Base-by-base conservation (phyloP, 2,888 invertebrate genomes). In the Formica aserva region DNA sequence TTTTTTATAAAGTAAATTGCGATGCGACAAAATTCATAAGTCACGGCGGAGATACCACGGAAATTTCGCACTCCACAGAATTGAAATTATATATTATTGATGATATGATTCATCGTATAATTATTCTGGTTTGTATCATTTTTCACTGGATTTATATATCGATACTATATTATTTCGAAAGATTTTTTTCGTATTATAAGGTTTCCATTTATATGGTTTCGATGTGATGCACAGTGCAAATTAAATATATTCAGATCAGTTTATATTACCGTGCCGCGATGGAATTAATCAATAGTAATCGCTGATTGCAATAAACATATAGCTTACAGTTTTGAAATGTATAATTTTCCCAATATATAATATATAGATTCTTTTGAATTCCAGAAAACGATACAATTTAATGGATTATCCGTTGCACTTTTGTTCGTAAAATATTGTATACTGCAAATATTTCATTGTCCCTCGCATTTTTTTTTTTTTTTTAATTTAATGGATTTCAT, bases 301-400 rank as follows among this genome's bases (percentile, higher is more conserved):
- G 32, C 38, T 78, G 41, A 71, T 71, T 78, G 72, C 48, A 57
- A 71, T 71, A 78, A 71, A 57, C 57, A 41, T 41, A 71, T 22
- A 45, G 32, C 72, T 78, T 78, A 71, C 41, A 22, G 29, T 71
- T 78, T 57, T 41, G 57, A 71, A 71, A 71, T 52, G 45, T 32
- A 69, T 18, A 22, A 71, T 60, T 78, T 78, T 57, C 41, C 45
- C 72, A 22, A 71, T 60, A 11, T 11, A 60, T 57, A 45, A 78
- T 52, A 52, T 52, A n/a, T 60, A 32, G 41, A 78, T 67, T 78
- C 45, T 71, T 78, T 78, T 78, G 71, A 45, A 71, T 71, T 60
- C 26, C 45, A 45, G 22, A 57, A 57, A 57, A 52, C 18, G 22
- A 57, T 11, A 71, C 71, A 29, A 71, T 60, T 57, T 41, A 41